These are phyloP conservation scores for Drosophila mayri DNA, from an alignment of 1,140 invertebrate genomes.

Conservation along the genomic window DNA sequence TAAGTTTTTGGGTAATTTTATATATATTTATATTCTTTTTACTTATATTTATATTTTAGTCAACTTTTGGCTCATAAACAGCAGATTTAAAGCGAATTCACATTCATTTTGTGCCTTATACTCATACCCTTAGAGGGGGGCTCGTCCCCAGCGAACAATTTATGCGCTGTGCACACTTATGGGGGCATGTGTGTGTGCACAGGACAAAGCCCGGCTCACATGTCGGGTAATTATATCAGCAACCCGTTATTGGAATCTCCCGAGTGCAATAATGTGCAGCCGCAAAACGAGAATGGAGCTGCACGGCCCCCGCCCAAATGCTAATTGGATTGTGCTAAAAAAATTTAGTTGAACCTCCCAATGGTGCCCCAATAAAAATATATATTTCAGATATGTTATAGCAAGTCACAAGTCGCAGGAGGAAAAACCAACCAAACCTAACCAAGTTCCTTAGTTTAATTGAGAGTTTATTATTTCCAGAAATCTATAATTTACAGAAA, in stretches of 20 bases:
- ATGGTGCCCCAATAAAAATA: neutral
- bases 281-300: conserved; percentile 35
- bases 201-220: conserved; percentile 25
- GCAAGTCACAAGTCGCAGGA: neutral
- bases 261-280: conserved; percentile 57
- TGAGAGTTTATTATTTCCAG: no score
- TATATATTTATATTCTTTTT: no score
- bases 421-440: accelerated
- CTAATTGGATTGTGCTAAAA: conserved; percentile 51
- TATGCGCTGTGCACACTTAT: conserved; percentile 19
- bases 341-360: conserved; percentile 2
- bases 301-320: conserved; percentile 31
- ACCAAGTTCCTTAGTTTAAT: neutral
- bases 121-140: conserved; percentile 18
- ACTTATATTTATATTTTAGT: no score
- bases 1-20: no score
- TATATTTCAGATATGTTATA: neutral
- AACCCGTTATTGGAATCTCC: conserved; percentile 62
- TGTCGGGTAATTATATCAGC: conserved; percentile 66
- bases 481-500: neutral
- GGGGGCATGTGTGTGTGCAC: neutral
- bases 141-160: conserved; percentile 59
- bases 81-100: no score
- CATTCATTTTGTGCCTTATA: neutral
- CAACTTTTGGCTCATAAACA: no score